Base-by-base conservation (phyloP, 2,113 vertebrate species). In the Odocoileus virginianus region DNA sequence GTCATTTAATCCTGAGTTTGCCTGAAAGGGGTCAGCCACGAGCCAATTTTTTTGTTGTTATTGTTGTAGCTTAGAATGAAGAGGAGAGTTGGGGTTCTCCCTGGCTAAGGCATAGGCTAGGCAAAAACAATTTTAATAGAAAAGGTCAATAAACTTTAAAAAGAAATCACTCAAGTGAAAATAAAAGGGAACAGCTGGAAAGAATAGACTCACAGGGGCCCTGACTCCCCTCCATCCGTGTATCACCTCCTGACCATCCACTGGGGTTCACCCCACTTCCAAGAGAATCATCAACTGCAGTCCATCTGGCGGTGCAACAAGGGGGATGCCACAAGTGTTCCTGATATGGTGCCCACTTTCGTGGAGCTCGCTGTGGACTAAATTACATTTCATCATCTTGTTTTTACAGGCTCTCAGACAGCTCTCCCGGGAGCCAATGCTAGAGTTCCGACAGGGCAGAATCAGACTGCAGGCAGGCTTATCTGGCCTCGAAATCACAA, bases 401-500 rank as follows among this genome's bases (percentile, higher is more conserved):
- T 4, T 9, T 61, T 17, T 40, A 60, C 3, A 64, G 52, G 7
- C 45, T 45, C 47, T 6, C n/a, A 36, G 55, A n/a, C 27, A 36
- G 30, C 27, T 55, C 5, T 3, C 81, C 40, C 7, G 7, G 17
- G 47, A 36, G 17, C 23, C 64, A 25, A 2, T 0, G 15, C 30
- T 3, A 1, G 58, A 61, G 36, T 45, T 21, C 7, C 0, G 0
- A 1, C 2, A 23, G 7, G 1, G 4, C 43, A 28, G 40, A 21
- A 11, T 8, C 33, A 21, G 13, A 21, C 21, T 5, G 6, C 1
- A 7, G 47, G 50, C 1, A 16, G 60, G 19, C 45, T 2, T 52
- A 16, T 17, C 40, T 4, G 17, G 60, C 8, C 87, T 50, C 74
- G 60, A 12, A 64, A 40, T 64, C 74, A 50, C 25, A 1, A n/a